A percentile compares a stretch with the other conserved stretches of the same genome.
These are phyloP conservation scores for Pristionchus arcanus DNA, from an alignment of 2,888 invertebrate species.

Conservation along the genomic window DNA sequence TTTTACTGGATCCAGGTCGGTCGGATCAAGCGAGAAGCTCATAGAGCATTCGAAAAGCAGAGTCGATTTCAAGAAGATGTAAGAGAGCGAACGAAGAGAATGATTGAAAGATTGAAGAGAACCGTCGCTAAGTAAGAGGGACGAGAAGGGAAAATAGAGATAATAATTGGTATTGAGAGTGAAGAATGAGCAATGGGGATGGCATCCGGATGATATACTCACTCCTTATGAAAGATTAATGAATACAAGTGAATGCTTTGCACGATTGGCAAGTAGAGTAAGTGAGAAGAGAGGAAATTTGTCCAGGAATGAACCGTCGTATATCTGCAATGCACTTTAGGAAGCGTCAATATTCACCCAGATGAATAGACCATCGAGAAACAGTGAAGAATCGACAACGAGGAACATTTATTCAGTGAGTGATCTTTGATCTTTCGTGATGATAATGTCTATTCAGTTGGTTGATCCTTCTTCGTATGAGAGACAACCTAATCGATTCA, in stretches of 20 bases:
- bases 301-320: neutral
- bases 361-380: slow-evolving; percentile 51
- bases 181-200: slow-evolving; percentile 70
- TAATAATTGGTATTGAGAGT: neutral
- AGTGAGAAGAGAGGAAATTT: neutral
- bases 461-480: slow-evolving; percentile 56
- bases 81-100: slow-evolving; percentile 70
- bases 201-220: slow-evolving; percentile 71
- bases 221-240: slow-evolving; percentile 70
- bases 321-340: neutral
- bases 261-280: slow-evolving; percentile 49
- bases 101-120: slow-evolving; percentile 68
- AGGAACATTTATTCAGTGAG: slow-evolving; percentile 67
- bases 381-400: slow-evolving; percentile 65
- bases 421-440: slow-evolving; percentile 53
- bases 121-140: slow-evolving; percentile 65
- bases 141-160: neutral
- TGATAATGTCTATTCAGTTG: slow-evolving; percentile 58
- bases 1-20: slow-evolving; percentile 58
- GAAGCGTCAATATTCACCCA: neutral
- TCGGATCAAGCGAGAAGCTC: slow-evolving; percentile 74
- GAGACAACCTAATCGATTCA: slow-evolving; percentile 62
- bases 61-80: slow-evolving; percentile 78
- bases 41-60: slow-evolving; percentile 77
- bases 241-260: slow-evolving; percentile 62